These are phyloP conservation scores for Athene cunicularia DNA, from an alignment of 2,113 vertebrate genomes.

Conservation along the genomic window DNA sequence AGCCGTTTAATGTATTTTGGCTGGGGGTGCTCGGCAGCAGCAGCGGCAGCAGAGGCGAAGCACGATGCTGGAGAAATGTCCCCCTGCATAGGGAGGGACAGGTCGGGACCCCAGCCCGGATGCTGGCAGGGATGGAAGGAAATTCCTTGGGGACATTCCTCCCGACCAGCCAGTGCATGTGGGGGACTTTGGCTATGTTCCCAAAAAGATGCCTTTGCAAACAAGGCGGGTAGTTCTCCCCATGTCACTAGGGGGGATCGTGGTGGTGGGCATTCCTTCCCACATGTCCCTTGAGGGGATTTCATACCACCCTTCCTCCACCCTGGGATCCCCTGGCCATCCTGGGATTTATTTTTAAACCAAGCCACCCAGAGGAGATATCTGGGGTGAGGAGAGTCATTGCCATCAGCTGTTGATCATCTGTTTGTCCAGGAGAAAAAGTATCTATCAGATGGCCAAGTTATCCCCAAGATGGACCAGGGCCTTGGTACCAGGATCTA, in stretches of 20 bases:
- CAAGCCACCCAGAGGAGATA: background rate
- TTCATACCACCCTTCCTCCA: background rate
- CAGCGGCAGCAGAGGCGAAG: fast-evolving
- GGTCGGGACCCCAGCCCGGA: background rate
- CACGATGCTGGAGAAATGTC: fast-evolving
- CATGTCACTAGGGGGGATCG: background rate
- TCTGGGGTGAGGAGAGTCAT: fast-evolving
- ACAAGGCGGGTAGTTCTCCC: background rate
- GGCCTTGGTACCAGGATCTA: background rate
- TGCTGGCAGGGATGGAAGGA: background rate
- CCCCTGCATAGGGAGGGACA: background rate
- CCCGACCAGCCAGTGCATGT: fast-evolving
- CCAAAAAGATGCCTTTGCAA: background rate
- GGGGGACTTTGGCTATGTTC: background rate
- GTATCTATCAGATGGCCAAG: background rate
- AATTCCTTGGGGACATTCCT: background rate
- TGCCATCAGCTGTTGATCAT: background rate
- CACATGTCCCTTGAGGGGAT: background rate
- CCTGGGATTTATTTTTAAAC: background rate
- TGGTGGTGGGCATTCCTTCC: background rate
- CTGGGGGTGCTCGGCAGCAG: background rate
- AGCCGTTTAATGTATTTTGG: background rate
- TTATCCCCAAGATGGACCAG: background rate
- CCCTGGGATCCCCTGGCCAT: fast-evolving
- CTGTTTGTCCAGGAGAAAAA: background rate